These are phyloP conservation scores for Blastobasis lacticolella DNA, from an alignment of 2,888 invertebrate species.

Conservation along the genomic window DNA sequence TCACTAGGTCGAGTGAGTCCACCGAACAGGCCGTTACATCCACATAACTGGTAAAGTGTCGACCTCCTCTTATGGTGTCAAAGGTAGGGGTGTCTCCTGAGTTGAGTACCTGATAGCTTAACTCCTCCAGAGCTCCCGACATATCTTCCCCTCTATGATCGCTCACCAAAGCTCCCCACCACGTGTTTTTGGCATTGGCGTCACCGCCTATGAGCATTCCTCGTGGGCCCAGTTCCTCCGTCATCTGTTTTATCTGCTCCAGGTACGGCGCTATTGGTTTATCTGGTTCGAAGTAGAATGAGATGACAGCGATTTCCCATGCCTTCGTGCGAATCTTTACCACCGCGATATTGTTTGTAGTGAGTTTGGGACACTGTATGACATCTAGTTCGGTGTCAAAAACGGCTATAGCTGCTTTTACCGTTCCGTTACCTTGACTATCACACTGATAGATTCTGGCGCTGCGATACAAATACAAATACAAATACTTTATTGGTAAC, in stretches of 20 bases:
- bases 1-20: slow-evolving; percentile 6
- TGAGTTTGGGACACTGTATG: slow-evolving; percentile 6
- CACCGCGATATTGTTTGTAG: slow-evolving; percentile 13
- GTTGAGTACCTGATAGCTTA: slow-evolving; percentile 18
- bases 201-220: slow-evolving; percentile 11
- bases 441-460: slow-evolving; percentile 6
- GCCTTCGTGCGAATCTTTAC: slow-evolving; percentile 7
- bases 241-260: slow-evolving; percentile 2
- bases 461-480: too few relatives aligned
- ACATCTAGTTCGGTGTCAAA: slow-evolving; percentile 1
- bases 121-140: slow-evolving; percentile 6
- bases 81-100: slow-evolving; percentile 18
- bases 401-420: slow-evolving; percentile 11
- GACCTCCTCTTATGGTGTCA: slow-evolving; percentile 13
- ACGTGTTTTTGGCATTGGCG: slow-evolving; percentile 13
- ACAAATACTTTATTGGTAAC: too few relatives aligned
- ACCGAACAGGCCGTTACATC: slow-evolving; percentile 19
- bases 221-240: too few relatives aligned
- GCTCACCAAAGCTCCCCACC: slow-evolving; percentile 10
- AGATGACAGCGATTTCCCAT: slow-evolving; percentile 9
- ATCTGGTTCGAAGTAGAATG: slow-evolving; percentile 14
- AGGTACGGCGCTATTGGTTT: slow-evolving; percentile 7
- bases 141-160: slow-evolving; percentile 15
- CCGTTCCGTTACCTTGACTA: slow-evolving; percentile 1
- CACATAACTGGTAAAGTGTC: slow-evolving; percentile 11